Evolutionary conservation across 2,113 vertebrate genomes (phyloP).

Genomic region (Pangasianodon hypophthalmus): DNA sequence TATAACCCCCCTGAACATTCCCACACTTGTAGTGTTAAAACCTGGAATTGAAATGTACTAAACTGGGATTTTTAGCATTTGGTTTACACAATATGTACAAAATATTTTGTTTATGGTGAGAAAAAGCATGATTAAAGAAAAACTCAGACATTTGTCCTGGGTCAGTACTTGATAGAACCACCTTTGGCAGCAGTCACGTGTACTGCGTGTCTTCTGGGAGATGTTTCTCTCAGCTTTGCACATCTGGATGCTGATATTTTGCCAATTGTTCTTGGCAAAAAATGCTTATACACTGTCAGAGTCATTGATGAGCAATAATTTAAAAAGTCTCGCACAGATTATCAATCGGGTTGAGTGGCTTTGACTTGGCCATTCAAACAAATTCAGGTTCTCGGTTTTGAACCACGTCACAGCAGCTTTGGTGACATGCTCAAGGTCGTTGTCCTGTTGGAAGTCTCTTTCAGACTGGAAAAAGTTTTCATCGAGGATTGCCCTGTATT

Average conservation of each 20-base stretch:
- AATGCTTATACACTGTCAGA: not conserved
- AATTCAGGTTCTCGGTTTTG: not conserved
- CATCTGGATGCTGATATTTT: not conserved
- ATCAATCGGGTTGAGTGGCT: not conserved
- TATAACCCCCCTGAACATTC: not conserved
- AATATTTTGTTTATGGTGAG: not conserved
- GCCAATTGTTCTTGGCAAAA: not conserved
- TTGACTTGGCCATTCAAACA: not conserved
- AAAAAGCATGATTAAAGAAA: not conserved
- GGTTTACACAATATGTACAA: not conserved
- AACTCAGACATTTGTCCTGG: not conserved
- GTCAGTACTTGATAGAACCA: not conserved
- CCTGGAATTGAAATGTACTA: not conserved
- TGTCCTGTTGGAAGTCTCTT: not conserved
- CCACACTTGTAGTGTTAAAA: not conserved
- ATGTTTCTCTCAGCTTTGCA: not conserved
- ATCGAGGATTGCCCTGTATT: not conserved
- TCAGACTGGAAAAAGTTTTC: not conserved
- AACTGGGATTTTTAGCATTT: not conserved
- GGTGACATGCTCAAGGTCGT: not conserved
- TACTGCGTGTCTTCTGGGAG: not conserved
- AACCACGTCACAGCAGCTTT: not conserved
- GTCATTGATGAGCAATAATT: not conserved
- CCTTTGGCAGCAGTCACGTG: not conserved
- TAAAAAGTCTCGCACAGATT: not conserved